A percentile compares a stretch with the other conserved stretches of the same genome.
phyloP scores from a whole-genome alignment of 2,797 vertebrate genomes.

The Coilia nasus region DNA sequence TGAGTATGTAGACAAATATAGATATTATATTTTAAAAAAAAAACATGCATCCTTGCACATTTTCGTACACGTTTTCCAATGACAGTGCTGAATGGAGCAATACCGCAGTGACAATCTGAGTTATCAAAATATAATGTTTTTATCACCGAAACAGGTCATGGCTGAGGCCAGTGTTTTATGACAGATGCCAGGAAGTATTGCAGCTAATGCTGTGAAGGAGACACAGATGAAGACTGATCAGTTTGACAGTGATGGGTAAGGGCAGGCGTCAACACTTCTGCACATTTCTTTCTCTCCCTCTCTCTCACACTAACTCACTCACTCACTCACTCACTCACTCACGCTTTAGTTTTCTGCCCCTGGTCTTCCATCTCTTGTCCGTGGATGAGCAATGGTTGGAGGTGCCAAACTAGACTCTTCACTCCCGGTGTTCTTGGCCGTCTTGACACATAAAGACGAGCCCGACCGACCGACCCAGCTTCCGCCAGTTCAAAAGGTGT shows the following conservation, averaged over 20 bases:
- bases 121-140: neutral
- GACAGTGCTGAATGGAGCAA: neutral
- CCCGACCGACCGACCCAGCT: neutral
- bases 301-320: neutral
- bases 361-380: neutral
- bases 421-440: neutral
- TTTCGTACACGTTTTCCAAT: neutral
- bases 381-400: neutral
- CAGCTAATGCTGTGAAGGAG: constrained; percentile 31
- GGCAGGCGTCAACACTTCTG: neutral
- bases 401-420: neutral
- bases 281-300: neutral
- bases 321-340: neutral
- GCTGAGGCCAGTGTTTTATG: neutral
- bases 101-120: neutral
- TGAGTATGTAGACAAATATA: no score
- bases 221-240: constrained; percentile 11
- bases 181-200: neutral
- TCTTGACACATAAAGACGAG: constrained; percentile 6
- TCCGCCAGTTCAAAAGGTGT: neutral
- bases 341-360: constrained; percentile 11
- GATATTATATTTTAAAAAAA: no score
- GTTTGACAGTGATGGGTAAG: constrained; percentile 1
- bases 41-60: no score
- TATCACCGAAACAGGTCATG: neutral